phyloP scores from a whole-genome alignment of 2,113 vertebrate species.

The Clupea harengus region DNA sequence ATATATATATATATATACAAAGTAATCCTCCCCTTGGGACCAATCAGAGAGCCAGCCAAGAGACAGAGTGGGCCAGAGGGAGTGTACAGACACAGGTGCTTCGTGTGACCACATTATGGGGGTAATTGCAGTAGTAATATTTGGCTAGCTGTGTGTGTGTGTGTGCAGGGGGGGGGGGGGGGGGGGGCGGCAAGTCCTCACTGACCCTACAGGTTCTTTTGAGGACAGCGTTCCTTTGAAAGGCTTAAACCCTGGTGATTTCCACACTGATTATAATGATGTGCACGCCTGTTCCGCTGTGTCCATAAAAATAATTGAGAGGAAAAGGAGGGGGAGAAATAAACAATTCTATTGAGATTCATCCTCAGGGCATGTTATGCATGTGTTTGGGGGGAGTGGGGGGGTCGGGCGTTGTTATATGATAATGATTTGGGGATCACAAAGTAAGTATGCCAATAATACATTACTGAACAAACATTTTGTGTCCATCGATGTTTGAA shows the following conservation, averaged over 20 bases:
- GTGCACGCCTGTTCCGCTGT: slow-evolving; percentile 63
- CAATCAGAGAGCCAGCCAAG: slow-evolving; percentile 69
- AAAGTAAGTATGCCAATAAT: not conserved
- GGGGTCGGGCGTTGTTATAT: not conserved
- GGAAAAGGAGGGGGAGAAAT: slow-evolving; percentile 50
- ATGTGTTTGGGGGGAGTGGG: slow-evolving; percentile 15
- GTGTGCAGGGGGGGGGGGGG: not conserved
- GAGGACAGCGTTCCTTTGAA: slow-evolving; percentile 70
- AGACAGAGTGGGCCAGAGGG: slow-evolving; percentile 47
- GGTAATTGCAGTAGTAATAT: slow-evolving; percentile 78
- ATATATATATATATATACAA: slow-evolving; percentile 60
- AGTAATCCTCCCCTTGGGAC: slow-evolving; percentile 63
- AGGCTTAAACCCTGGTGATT: slow-evolving; percentile 67
- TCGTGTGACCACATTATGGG: slow-evolving; percentile 67
- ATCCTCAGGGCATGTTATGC: slow-evolving; percentile 4
- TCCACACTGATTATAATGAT: slow-evolving; percentile 71
- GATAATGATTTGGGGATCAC: not conserved
- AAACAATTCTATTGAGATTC: not conserved
- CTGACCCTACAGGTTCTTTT: slow-evolving; percentile 78
- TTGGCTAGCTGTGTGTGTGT: slow-evolving; percentile 65
- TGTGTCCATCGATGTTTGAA: not conserved
- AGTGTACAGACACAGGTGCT: slow-evolving; percentile 74
- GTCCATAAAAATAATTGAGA: slow-evolving; percentile 70
- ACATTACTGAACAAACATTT: not conserved
- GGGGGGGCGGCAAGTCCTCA: slow-evolving; percentile 52